These are phyloP conservation scores for Heliconius melpomene DNA, from an alignment of 1,140 invertebrate genomes.

Conservation along the genomic window DNA sequence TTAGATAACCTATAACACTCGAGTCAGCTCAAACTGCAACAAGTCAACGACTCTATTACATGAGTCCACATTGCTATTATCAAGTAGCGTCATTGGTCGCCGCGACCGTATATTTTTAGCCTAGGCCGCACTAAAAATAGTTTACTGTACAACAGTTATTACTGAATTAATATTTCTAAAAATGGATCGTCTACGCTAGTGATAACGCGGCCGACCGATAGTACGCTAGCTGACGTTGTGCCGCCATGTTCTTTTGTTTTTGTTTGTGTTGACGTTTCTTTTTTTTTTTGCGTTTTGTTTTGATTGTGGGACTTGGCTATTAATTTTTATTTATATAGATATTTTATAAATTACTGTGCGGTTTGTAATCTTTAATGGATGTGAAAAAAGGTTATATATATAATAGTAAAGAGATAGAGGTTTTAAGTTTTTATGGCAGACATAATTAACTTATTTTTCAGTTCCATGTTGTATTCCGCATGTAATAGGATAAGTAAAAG, in stretches of 20 bases:
- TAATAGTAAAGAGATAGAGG: not conserved
- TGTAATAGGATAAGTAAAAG: no score
- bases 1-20: slow-evolving; percentile 63
- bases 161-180: slow-evolving; percentile 82
- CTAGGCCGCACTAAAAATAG: slow-evolving; percentile 79
- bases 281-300: slow-evolving; percentile 9
- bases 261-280: slow-evolving; percentile 48
- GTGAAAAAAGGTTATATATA: not conserved
- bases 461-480: no score
- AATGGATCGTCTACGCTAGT: slow-evolving; percentile 76
- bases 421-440: no score
- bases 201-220: slow-evolving; percentile 76
- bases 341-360: not conserved
- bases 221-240: slow-evolving; percentile 60
- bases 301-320: slow-evolving; percentile 13
- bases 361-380: not conserved
- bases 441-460: no score
- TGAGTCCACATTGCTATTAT: slow-evolving; percentile 75
- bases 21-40: slow-evolving; percentile 69
- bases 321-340: not conserved
- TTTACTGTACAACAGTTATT: slow-evolving; percentile 72
- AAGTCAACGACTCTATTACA: slow-evolving; percentile 76
- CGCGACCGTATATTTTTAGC: slow-evolving; percentile 76
- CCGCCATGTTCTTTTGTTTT: slow-evolving; percentile 63
- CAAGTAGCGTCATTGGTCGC: slow-evolving; percentile 72